Conservation (phyloP, 2,113 vertebrate genomes). For the Tamias sibiricus region DNA sequence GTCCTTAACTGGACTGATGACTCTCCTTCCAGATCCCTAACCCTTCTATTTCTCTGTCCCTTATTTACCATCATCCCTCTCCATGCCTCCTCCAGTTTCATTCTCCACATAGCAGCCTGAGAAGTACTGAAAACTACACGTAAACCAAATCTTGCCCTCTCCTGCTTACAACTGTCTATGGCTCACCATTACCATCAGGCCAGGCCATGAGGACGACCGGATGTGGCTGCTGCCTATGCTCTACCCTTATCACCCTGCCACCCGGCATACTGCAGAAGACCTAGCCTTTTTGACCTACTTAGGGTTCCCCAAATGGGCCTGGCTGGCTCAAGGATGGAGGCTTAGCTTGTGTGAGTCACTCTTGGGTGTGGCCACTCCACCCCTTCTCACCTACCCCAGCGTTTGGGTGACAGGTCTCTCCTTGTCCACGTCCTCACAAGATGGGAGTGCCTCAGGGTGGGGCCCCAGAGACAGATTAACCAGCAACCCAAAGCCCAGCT, state of each 20-base stretch:
- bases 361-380: slow-evolving; percentile 8
- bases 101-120: background rate
- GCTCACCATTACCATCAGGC: background rate
- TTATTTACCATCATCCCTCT: rapidly evolving
- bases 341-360: slow-evolving; percentile 33
- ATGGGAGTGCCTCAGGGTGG: background rate
- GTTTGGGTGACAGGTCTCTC: slow-evolving; percentile 38
- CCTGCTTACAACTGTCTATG: background rate
- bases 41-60: background rate
- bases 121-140: background rate
- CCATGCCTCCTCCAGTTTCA: too few relatives aligned
- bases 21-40: too few relatives aligned
- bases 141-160: background rate
- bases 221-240: background rate
- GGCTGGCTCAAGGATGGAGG: slow-evolving; percentile 27
- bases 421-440: background rate
- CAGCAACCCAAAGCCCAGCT: background rate
- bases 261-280: background rate
- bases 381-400: slow-evolving; percentile 19
- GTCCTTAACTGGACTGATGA: background rate
- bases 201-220: background rate
- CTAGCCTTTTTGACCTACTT: slow-evolving; percentile 72
- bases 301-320: background rate
- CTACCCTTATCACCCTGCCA: background rate
- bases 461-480: background rate